Conservation (phyloP, 1,140 invertebrate species). For the Drosophila arizonae region DNA sequence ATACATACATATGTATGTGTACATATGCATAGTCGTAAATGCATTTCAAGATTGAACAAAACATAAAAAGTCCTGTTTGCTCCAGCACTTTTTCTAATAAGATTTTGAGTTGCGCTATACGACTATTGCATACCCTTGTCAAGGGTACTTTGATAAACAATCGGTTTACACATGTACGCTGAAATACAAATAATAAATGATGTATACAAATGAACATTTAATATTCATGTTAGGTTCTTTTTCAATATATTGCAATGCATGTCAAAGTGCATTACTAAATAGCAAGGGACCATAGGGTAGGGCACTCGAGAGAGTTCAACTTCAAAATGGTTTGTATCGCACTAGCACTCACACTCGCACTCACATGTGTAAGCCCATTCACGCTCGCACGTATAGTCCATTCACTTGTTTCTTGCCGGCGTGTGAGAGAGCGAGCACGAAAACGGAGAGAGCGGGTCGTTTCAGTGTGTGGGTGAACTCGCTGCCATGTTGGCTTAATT, state of each 20-base stretch:
- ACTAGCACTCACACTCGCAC: conserved; percentile 2
- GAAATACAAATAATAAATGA: no score
- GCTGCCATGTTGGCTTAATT: conserved; percentile 18
- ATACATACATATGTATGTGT: background rate
- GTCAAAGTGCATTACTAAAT: background rate
- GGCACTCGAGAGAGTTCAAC: conserved; percentile 9
- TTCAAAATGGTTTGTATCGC: conserved; percentile 13
- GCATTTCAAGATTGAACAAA: background rate
- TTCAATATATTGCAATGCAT: background rate
- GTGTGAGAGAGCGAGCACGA: conserved; percentile 9
- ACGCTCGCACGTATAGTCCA: conserved; percentile 17
- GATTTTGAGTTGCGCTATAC: background rate
- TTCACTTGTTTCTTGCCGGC: conserved; percentile 38
- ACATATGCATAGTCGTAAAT: background rate
- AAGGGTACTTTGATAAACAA: background rate
- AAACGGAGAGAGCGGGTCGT: conserved; percentile 12
- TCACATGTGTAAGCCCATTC: conserved; percentile 10
- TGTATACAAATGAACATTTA: no score
- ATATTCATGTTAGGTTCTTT: no score
- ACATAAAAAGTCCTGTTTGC: background rate
- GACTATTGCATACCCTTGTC: background rate
- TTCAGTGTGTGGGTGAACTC: conserved; percentile 30
- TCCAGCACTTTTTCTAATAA: background rate
- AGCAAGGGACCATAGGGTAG: background rate
- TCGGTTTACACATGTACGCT: no score